Base-by-base conservation (phyloP, 2,113 vertebrate genomes). In the Sphaerodactylus townsendi region DNA sequence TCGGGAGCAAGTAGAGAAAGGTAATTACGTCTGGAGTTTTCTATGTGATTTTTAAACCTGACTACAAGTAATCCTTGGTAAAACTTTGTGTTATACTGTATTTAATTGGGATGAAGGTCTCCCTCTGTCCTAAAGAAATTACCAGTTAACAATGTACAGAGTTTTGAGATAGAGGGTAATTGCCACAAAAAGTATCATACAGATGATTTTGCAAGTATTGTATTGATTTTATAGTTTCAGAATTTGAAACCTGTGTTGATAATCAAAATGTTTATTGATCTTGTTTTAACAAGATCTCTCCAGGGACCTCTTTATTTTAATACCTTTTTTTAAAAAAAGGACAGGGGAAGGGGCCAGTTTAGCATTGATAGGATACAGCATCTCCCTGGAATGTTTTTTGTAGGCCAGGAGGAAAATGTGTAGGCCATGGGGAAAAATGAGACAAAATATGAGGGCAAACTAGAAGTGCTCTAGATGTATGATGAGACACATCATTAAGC, bases 1-100 rank as follows among this genome's bases (percentile, higher is more conserved):
- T 1, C 95, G 98, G 75, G 98, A 99, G 85, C 98, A 99, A 92
- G 99, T 99, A 35, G 98, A 99, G 86, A 98, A 99, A 97, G 99
- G 99, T 99, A 90, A 77, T 28, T 78, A 46, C 71, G 75, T 41
- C 78, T 69, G 10, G 23, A 59, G 56, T 62, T 70, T 35, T 76
- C 41, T 30, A 25, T 62, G 39, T 71, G 53, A 70, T 70, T 39
- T 70, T 59, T 44, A 53, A 11, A 19, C 17, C 35, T 66, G 23
- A 74, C 72, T 33, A 23, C 41, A 30, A 41, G 14, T 15, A 74
- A 44, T 77, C 44, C 37, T 44, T 8, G 15, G 35, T 59, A 11
- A 25, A 69, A 19, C 10, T 75, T 75, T 75, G 30, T 75, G 46
- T 19, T n/a, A 4, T 14, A 10, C 9, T 28, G 9, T 77, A 64